phyloP scores from a whole-genome alignment of 2,113 vertebrate genomes.

The Pelecanoides urinatrix region DNA sequence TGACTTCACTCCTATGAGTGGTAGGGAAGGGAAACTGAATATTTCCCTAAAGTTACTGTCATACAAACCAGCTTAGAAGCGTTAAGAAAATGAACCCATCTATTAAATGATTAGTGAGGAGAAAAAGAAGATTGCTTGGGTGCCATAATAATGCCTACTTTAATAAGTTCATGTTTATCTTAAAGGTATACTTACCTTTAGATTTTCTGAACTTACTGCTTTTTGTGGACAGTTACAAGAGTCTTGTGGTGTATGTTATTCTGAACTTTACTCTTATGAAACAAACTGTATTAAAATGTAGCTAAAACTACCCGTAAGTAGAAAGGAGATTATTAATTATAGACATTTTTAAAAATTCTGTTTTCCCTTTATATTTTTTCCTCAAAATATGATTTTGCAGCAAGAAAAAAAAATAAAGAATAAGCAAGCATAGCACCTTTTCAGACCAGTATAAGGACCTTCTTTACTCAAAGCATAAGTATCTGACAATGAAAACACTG shows the following conservation, averaged over 20 bases:
- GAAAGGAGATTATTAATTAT: background rate
- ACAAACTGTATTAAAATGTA: background rate
- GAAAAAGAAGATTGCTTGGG: background rate
- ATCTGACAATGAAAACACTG: background rate
- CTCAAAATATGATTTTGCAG: background rate
- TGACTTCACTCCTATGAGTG: background rate
- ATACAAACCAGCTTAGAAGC: background rate
- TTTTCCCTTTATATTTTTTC: background rate
- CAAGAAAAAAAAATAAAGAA: background rate
- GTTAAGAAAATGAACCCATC: background rate
- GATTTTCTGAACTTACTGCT: background rate
- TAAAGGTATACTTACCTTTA: background rate
- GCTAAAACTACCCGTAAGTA: background rate
- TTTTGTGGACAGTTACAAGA: background rate
- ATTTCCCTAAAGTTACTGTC: background rate
- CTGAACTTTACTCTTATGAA: background rate
- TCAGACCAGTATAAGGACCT: background rate
- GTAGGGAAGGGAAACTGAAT: background rate
- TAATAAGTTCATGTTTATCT: background rate
- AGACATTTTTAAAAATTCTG: background rate
- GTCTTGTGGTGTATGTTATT: background rate
- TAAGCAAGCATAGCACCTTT: background rate
- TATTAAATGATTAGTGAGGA: background rate
- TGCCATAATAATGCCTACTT: background rate
- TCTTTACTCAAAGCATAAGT: background rate